Evolutionary conservation across 2,113 vertebrate species (phyloP).

Genomic region (Lophochroa leadbeateri): DNA sequence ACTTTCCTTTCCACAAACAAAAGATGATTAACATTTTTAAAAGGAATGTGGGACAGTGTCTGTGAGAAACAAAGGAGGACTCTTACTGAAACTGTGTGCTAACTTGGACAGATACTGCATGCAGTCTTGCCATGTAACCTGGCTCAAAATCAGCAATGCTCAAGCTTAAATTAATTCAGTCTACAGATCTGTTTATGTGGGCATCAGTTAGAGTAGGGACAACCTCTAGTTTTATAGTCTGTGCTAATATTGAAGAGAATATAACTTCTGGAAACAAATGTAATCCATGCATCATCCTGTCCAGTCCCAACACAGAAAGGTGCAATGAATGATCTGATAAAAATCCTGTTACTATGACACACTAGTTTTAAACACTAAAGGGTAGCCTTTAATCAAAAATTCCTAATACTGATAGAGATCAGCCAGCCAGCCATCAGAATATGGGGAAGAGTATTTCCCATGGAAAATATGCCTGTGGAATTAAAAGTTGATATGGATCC

Average conservation of each 20-base stretch:
- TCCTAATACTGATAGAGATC: not conserved
- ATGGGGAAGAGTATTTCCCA: not conserved
- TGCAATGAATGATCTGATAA: not conserved
- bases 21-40: conserved; percentile 20
- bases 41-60: not conserved
- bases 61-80: conserved; percentile 18
- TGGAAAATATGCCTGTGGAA: not conserved
- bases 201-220: not conserved
- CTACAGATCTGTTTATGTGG: not conserved
- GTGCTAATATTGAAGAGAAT: not conserved
- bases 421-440: not conserved
- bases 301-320: not conserved
- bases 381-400: not conserved
- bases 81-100: not conserved
- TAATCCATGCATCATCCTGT: not conserved
- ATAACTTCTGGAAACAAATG: not conserved
- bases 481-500: not conserved
- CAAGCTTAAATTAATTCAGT: not conserved
- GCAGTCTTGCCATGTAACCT: conserved; percentile 18
- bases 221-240: not conserved
- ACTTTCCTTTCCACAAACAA: conserved; percentile 5
- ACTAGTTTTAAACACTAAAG: not conserved
- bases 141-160: conserved; percentile 23
- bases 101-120: conserved; percentile 16
- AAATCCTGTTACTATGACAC: not conserved